Conservation (phyloP, 2,888 invertebrate species). For the Schizaphis graminum region DNA sequence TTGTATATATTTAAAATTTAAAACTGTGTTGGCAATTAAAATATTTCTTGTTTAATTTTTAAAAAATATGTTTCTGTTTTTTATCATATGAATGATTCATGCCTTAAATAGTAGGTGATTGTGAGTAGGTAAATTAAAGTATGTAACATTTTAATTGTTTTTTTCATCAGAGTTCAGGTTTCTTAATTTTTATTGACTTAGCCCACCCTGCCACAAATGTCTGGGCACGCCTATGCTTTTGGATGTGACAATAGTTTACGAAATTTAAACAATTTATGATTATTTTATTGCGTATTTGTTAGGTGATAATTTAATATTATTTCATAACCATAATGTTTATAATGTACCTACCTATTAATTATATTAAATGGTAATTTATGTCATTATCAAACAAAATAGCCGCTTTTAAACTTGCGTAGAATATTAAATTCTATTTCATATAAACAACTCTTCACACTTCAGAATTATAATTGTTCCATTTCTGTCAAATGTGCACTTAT, state of each 20-base stretch:
- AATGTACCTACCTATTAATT: background rate
- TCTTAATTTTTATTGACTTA: too few relatives aligned
- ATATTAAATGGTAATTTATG: background rate
- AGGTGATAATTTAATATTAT: background rate
- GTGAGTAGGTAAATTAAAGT: too few relatives aligned
- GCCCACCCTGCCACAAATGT: too few relatives aligned
- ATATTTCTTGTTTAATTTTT: too few relatives aligned
- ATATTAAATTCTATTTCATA: background rate
- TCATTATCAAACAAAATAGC: background rate
- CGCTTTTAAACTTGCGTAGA: background rate
- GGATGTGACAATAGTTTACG: background rate
- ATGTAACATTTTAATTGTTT: too few relatives aligned
- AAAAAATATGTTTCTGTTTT: too few relatives aligned
- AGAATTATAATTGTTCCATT: background rate
- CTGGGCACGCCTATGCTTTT: too few relatives aligned
- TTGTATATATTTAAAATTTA: too few relatives aligned
- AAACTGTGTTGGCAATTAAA: too few relatives aligned
- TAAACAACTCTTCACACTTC: background rate
- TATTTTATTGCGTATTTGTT: background rate
- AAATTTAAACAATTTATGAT: background rate
- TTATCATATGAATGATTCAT: too few relatives aligned
- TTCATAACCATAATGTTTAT: background rate
- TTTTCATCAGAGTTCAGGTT: too few relatives aligned
- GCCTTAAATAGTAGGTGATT: too few relatives aligned
- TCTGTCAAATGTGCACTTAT: background rate